Conservation (phyloP, 2,797 vertebrate species). For the Coregonus sp. region DNA sequence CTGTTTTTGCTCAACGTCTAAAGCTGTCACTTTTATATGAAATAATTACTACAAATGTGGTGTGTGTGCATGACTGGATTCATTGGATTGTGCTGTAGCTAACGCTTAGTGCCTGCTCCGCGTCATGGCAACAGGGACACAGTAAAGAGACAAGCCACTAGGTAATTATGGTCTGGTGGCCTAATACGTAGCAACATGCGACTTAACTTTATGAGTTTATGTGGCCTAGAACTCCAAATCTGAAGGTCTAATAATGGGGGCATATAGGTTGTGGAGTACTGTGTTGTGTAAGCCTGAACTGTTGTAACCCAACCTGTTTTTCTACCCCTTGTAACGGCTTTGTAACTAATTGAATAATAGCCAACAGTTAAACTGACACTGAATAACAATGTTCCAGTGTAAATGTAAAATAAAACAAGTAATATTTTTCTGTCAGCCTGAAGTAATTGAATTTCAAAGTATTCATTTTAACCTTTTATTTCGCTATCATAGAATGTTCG, state of each 20-base stretch:
- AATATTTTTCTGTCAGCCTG: too few species aligned
- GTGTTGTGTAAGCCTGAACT: too few species aligned
- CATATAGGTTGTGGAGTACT: too few species aligned
- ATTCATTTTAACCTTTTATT: too few species aligned
- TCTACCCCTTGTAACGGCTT: too few species aligned
- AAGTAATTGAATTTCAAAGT: background rate
- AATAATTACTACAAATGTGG: slow-evolving; percentile 64
- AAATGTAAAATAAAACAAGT: too few species aligned
- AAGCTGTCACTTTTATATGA: slow-evolving; percentile 57
- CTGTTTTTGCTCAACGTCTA: slow-evolving; percentile 10
- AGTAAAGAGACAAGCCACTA: slow-evolving; percentile 56
- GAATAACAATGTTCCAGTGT: too few species aligned
- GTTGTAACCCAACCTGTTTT: too few species aligned
- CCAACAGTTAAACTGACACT: too few species aligned
- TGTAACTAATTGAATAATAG: too few species aligned
- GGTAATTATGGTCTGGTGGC: slow-evolving; percentile 41
- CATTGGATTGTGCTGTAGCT: slow-evolving; percentile 71
- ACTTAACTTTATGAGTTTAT: slow-evolving; percentile 33
- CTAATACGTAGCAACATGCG: slow-evolving; percentile 43
- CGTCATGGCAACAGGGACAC: slow-evolving; percentile 63
- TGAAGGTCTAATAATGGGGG: background rate
- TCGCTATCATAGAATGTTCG: too few species aligned
- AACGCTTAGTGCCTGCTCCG: slow-evolving; percentile 63
- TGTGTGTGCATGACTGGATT: slow-evolving; percentile 69
- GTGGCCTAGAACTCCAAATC: slow-evolving; percentile 24